Evolutionary conservation across 2,113 vertebrate species (phyloP).

Genomic region (Hemiprocne comata): DNA sequence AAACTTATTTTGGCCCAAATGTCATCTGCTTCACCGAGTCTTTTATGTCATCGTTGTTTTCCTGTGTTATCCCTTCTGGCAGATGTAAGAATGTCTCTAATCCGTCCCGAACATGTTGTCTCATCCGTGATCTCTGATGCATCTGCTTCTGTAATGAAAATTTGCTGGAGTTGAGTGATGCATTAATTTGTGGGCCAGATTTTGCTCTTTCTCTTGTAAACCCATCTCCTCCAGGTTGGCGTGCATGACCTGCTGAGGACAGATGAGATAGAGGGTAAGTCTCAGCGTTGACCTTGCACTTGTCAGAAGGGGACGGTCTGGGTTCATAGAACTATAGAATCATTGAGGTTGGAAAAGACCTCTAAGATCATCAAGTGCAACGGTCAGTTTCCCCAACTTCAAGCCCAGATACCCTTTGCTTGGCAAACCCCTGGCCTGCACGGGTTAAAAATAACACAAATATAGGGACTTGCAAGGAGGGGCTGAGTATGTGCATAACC

Average conservation of each 20-base stretch:
- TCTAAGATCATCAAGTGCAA: too few species aligned
- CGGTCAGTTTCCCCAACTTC: background rate
- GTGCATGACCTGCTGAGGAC: background rate
- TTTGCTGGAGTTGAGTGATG: background rate
- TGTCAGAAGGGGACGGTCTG: fast-evolving
- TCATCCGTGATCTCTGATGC: fast-evolving
- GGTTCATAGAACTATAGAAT: background rate
- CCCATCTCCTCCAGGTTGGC: fast-evolving
- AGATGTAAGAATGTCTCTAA: background rate
- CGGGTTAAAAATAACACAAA: background rate
- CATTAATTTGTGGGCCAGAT: background rate
- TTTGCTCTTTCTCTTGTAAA: background rate
- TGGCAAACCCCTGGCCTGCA: background rate
- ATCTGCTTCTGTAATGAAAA: background rate
- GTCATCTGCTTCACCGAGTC: conserved; percentile 70
- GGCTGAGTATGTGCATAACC: background rate
- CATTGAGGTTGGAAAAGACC: too few species aligned
- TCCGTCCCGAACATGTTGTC: background rate
- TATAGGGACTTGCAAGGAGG: background rate
- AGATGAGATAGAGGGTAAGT: fast-evolving
- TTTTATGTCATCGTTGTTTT: conserved; percentile 30
- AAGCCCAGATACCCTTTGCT: background rate
- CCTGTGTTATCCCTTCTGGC: background rate
- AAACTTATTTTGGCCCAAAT: conserved; percentile 84
- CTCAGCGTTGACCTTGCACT: background rate